Percentiles rank a stretch among this genome's conserved stretches.
These are phyloP conservation scores for Palythoa heliodiscus DNA, from an alignment of 92 coral and sea anemone genomes.

Conservation along the genomic window DNA sequence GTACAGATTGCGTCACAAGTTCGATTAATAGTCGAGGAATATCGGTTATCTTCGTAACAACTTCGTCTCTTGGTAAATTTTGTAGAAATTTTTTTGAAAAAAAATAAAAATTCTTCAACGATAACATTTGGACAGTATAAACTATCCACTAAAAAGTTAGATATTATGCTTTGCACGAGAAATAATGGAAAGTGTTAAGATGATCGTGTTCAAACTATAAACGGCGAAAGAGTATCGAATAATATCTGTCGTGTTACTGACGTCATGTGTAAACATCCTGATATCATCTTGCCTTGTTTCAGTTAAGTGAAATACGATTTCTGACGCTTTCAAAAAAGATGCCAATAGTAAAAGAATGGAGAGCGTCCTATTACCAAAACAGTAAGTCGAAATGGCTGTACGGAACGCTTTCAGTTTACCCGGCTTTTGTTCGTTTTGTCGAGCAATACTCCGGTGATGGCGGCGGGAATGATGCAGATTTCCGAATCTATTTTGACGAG, in stretches of 20 bases:
- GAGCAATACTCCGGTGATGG: conserved; percentile 49
- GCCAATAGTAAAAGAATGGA: conserved; percentile 85
- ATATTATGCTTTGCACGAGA: neutral
- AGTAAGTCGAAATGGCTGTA: conserved; percentile 74
- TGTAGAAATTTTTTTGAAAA: neutral
- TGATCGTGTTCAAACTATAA: neutral
- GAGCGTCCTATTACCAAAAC: conserved; percentile 86
- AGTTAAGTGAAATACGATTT: too few relatives aligned
- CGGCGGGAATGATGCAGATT: conserved; percentile 55
- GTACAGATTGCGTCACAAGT: conserved; percentile 13
- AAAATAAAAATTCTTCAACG: neutral
- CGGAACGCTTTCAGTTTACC: conserved; percentile 70
- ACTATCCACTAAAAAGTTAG: neutral
- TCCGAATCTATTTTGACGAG: conserved; percentile 71
- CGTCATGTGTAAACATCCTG: conserved; percentile 18
- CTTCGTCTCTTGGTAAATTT: neutral
- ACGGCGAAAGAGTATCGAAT: conserved; percentile 20
- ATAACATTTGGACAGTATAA: neutral
- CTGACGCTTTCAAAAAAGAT: conserved; percentile 7
- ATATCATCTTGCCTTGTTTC: neutral
- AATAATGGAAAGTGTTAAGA: neutral
- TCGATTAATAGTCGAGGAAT: neutral
- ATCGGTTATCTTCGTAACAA: conserved; percentile 20
- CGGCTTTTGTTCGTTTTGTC: conserved; percentile 74
- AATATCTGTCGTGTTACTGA: conserved; percentile 18